Conservation (phyloP, 1,140 invertebrate species). For the Leptinotarsa lineolata region DNA sequence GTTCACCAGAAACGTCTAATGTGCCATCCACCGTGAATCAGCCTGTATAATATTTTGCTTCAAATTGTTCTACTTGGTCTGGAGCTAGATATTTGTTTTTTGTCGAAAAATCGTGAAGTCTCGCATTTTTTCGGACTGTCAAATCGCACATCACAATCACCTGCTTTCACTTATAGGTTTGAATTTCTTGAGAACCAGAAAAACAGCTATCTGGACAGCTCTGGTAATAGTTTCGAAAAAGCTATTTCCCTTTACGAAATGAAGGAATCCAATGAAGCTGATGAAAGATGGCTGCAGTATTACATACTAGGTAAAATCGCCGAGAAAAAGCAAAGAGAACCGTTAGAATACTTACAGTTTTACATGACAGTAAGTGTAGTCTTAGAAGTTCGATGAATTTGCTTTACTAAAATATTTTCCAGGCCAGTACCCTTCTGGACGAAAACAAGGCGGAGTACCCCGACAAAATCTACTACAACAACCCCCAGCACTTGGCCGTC, state of each 20-base stretch:
- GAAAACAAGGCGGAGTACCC: constrained; percentile 85
- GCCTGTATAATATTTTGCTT: too few relatives aligned
- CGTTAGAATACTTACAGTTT: constrained; percentile 75
- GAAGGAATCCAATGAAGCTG: constrained; percentile 59
- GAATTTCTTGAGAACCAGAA: constrained; percentile 75
- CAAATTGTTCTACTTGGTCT: too few relatives aligned
- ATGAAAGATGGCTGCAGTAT: constrained; percentile 86
- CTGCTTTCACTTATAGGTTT: constrained; percentile 58
- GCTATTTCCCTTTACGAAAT: constrained; percentile 66
- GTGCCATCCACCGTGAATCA: too few relatives aligned
- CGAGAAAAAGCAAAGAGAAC: constrained; percentile 78
- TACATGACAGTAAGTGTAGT: constrained; percentile 67
- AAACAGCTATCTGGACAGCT: constrained; percentile 75
- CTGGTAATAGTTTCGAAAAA: constrained; percentile 76
- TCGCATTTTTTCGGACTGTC: too few relatives aligned
- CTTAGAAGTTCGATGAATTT: constrained; percentile 10
- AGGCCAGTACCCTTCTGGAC: constrained; percentile 74
- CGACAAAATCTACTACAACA: constrained; percentile 81
- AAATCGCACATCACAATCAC: too few relatives aligned
- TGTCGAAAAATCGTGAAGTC: constrained; percentile 8
- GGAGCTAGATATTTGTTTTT: neutral
- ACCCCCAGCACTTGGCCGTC: constrained; percentile 80
- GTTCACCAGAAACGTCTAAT: too few relatives aligned
- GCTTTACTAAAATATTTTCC: constrained; percentile 41
- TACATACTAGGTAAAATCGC: constrained; percentile 93